Conservation (phyloP, 2,113 vertebrate species). For the Hymenochirus boettgeri region DNA sequence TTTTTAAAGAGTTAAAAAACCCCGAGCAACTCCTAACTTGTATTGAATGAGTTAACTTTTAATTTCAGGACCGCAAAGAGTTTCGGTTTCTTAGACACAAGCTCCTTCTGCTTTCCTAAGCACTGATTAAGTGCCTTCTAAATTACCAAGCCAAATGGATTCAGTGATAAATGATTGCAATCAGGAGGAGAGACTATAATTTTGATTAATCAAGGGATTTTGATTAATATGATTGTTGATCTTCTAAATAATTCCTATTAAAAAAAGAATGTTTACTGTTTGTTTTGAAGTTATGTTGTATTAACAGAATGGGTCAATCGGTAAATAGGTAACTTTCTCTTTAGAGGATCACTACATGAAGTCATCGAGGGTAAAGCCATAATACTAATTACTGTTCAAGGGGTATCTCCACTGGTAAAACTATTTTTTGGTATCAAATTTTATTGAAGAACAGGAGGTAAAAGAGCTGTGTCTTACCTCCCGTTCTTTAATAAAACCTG, state of each 20-base stretch:
- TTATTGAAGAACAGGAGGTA: neutral
- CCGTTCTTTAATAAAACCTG: no score
- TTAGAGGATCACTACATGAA: no score
- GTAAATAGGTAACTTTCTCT: no score
- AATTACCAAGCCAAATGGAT: slow-evolving; percentile 56
- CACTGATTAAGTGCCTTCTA: slow-evolving; percentile 55
- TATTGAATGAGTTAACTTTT: slow-evolving; percentile 14
- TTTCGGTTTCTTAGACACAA: slow-evolving; percentile 38
- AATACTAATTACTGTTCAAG: no score
- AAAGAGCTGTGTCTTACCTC: no score
- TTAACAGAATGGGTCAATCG: slow-evolving; percentile 36
- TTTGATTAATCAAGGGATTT: slow-evolving; percentile 68
- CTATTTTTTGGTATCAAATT: slow-evolving; percentile 25
- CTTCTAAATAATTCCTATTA: slow-evolving; percentile 48
- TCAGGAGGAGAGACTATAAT: slow-evolving; percentile 66
- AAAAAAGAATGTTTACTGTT: slow-evolving; percentile 47
- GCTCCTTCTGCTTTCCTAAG: slow-evolving; percentile 45
- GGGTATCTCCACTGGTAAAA: no score
- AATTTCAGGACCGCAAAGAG: slow-evolving; percentile 32
- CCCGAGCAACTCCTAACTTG: neutral
- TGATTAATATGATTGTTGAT: slow-evolving; percentile 66
- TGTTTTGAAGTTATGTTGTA: slow-evolving; percentile 46
- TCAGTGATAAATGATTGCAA: slow-evolving; percentile 69
- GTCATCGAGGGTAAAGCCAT: no score
- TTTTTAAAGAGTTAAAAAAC: neutral